Base-by-base conservation (phyloP, 2,888 invertebrate genomes). In the Coenonympha arcania region DNA sequence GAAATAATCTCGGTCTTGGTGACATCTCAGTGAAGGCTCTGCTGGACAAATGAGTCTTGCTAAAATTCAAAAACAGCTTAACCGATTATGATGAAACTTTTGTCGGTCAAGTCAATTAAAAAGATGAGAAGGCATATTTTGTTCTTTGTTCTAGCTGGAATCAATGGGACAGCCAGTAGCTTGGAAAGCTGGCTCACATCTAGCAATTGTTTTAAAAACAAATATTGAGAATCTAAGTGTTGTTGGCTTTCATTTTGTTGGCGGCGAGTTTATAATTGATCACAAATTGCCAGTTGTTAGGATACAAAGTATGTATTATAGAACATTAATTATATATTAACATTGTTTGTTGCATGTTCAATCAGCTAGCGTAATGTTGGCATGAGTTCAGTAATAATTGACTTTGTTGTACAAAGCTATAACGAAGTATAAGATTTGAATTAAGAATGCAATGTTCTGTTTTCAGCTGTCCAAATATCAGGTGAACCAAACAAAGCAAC, bases 111-210 rank as follows among this genome's bases (percentile, higher is more conserved):
- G n/a, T n/a, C n/a, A n/a, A n/a, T n/a, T n/a, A n/a, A n/a, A n/a
- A n/a, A n/a, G n/a, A n/a, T n/a, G n/a, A n/a, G n/a, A n/a, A n/a
- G n/a, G n/a, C n/a, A n/a, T n/a, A n/a, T n/a, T n/a, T n/a, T n/a
- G 5, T 26, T 40, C 3, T 37, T 44, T 28, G 16, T 68, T 70
- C 30, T 76, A 94, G 93, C 83, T 95, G 65, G 93, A 94, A 69
- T 89, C 92, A 64, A 93, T 92, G 75, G 95, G 95, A 48, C 89
- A 90, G 68, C 90, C 92, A 40, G 85, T 93, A 48, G 93, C 94
- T 20, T 95, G 95, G 95, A 93, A 91, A 66, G 91, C 91, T 44
- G 89, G 90, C 44, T 90, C 92, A 57, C 89, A 90, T 69, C 89
- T 95, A 65, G 92, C 92, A 43, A 85, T 94, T 58, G 89, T 95